Evolutionary conservation across 2,888 invertebrate species (phyloP).

Genomic region (Macrosiphum euphorbiae): DNA sequence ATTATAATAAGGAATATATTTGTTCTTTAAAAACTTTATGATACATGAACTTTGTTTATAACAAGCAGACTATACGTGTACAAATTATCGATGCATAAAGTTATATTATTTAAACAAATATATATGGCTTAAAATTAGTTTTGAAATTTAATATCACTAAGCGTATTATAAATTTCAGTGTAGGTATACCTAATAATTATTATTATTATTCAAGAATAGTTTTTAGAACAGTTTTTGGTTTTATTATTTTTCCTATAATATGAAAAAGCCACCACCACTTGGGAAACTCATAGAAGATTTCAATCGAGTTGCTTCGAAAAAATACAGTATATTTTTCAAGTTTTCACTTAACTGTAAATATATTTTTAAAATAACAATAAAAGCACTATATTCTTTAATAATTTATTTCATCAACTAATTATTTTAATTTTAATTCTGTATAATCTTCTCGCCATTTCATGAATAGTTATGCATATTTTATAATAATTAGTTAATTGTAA

Average conservation of each 20-base stretch:
- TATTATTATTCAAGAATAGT: neutral
- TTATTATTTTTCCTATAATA: neutral
- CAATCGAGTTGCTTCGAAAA: neutral
- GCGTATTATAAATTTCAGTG: neutral
- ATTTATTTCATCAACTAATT: neutral
- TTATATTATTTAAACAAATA: constrained; percentile 2
- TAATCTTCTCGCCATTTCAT: neutral
- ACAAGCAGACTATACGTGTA: neutral
- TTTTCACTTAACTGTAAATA: too few species aligned
- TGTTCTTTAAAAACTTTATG: constrained; percentile 44
- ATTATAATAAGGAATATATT: neutral
- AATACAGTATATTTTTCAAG: too few species aligned
- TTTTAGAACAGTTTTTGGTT: neutral
- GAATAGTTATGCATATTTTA: neutral
- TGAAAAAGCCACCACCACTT: neutral
- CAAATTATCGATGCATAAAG: constrained; percentile 13
- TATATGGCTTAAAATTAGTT: neutral
- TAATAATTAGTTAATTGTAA: neutral
- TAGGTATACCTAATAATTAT: neutral
- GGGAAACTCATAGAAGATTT: neutral
- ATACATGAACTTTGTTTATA: neutral
- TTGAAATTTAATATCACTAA: neutral
- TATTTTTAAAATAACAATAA: neutral
- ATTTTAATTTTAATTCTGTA: neutral
- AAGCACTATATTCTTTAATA: neutral